Evolutionary conservation across 2,888 invertebrate species (phyloP), one percentile per base, ranked within the genome.

Genomic region (Parochlus steinenii): DNA sequence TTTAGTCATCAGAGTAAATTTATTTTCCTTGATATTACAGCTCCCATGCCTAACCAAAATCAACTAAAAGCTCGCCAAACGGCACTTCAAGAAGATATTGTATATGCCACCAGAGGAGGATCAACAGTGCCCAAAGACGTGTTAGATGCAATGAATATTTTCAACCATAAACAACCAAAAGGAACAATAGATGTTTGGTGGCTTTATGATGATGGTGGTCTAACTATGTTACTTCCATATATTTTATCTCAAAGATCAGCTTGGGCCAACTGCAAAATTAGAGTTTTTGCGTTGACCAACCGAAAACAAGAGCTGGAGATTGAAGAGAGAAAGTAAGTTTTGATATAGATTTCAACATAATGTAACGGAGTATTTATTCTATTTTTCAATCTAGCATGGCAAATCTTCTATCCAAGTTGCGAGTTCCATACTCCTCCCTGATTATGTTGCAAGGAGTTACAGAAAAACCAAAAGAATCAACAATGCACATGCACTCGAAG

Each of bases 161-260:
- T 87, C 56, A 74, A 77, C 42, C 69, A 66, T 42, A 85, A 83
- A 51, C 71, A 85, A 58, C 71, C 72, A 37, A 70, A 74, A 41
- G 87, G 89, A 8, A 76, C 73, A 1, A 75, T 92, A 27, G 92
- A 92, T 60, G 89, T 92, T 29, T 92, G 90, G 85, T 95, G 93
- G 93, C 61, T 93, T 47, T 93, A 90, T 56, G 93, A 93, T 54
- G 92, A 85, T 56, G 83, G 83, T 50, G 83, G 83, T 34, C 63
- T 87, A 28, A 85, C 86, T 2, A 77, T 87, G 55, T 63, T 87
- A 40, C 56, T 87, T 44, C 86, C 86, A 1, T 85, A 86, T 56
- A 85, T 87, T 44, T 71, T 87, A 44, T 79, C 79, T 31, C 75
- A 75, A 46, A 69, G 85, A 43, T 68, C 74, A 6, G 67, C 74